These are phyloP conservation scores for Erebia epiphron DNA, from an alignment of 2,888 invertebrate species.

Conservation along the genomic window DNA sequence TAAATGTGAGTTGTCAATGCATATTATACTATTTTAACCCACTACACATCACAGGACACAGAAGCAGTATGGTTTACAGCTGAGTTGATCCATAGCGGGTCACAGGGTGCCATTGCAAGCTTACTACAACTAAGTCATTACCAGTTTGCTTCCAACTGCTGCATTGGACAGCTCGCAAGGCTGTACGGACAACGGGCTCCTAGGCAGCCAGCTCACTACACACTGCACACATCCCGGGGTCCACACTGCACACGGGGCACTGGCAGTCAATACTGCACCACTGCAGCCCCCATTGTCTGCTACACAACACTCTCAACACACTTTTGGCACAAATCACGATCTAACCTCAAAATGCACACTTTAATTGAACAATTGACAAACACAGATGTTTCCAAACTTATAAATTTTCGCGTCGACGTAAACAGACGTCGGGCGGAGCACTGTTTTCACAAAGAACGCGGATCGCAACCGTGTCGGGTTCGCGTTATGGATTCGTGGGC, in stretches of 20 bases:
- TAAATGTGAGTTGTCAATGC: too few species aligned
- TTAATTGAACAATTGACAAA: conserved; percentile 64
- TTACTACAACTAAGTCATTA: conserved; percentile 48
- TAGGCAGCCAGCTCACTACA: conserved; percentile 49
- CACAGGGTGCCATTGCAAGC: not conserved
- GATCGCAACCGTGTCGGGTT: conserved; percentile 58
- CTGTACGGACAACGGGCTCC: conserved; percentile 31
- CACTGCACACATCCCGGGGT: conserved; percentile 49
- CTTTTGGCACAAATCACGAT: conserved; percentile 60
- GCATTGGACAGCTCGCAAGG: conserved; percentile 42
- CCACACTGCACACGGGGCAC: conserved; percentile 51
- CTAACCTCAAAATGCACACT: conserved; percentile 78
- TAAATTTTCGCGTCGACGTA: conserved; percentile 61
- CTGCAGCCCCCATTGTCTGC: conserved; percentile 30
- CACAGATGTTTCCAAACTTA: conserved; percentile 72
- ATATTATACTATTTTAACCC: not conserved
- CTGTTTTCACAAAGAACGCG: conserved; percentile 66
- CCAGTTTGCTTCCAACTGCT: conserved; percentile 46
- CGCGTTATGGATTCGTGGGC: conserved; percentile 71
- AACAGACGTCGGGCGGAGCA: conserved; percentile 57
- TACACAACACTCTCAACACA: conserved; percentile 44
- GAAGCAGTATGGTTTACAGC: not conserved
- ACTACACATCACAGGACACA: not conserved
- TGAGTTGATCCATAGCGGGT: not conserved
- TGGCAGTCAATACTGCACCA: conserved; percentile 30